phyloP scores from a whole-genome alignment of 2,797 vertebrate genomes.

The Potorous gilbertii region DNA sequence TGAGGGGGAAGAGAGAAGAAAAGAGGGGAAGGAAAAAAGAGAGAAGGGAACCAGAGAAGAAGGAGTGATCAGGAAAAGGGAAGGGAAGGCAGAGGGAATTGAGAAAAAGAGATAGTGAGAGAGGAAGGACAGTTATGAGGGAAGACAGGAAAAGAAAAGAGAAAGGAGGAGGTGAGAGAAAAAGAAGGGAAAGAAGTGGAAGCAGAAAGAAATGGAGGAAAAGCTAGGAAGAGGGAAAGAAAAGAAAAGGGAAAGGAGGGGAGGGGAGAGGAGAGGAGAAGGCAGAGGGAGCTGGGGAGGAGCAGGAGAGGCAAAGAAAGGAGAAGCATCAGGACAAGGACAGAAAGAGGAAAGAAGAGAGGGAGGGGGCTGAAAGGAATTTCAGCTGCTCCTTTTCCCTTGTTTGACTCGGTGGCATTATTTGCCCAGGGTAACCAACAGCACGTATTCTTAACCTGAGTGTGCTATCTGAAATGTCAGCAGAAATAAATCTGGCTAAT shows the following conservation, averaged over 20 bases:
- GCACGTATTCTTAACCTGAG: slow-evolving; percentile 43
- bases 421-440: neutral
- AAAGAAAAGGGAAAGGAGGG: neutral
- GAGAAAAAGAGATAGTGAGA: neutral
- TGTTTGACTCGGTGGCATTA: neutral
- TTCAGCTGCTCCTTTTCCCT: slow-evolving; percentile 6
- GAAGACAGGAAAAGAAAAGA: neutral
- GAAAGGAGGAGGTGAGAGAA: neutral
- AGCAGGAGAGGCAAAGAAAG: neutral
- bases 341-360: neutral
- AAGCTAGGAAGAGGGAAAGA: neutral
- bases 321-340: neutral
- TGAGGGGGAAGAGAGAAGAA: neutral
- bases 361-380: neutral
- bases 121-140: neutral
- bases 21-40: neutral
- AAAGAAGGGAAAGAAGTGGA: neutral
- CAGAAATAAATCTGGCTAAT: slow-evolving; percentile 85
- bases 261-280: neutral
- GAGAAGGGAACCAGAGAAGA: neutral
- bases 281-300: neutral
- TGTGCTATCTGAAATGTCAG: slow-evolving; percentile 75
- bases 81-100: neutral
- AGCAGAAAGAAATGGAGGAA: neutral
- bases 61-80: neutral